Evolutionary conservation across 2,113 vertebrate genomes (phyloP).

Genomic region (Tenebrosternarchus preto): DNA sequence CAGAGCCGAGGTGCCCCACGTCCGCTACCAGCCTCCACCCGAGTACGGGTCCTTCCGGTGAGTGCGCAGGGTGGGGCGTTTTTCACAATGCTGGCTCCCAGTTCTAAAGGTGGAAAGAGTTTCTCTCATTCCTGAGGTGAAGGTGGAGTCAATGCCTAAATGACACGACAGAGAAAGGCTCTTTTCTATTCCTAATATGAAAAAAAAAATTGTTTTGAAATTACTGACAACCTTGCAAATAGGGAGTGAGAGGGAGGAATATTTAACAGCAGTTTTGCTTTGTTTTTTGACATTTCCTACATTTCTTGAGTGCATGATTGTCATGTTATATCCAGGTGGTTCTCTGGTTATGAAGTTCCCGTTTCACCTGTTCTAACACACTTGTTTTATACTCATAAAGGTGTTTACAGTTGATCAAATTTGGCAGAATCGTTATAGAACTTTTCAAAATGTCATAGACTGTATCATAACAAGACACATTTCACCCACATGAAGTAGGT

Average conservation of each 20-base stretch:
- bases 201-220: not conserved
- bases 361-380: too few species aligned
- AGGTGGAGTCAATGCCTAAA: too few species aligned
- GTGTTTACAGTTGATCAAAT: too few species aligned
- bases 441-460: not conserved
- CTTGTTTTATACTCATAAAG: too few species aligned
- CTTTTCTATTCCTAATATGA: not conserved
- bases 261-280: not conserved
- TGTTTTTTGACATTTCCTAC: too few species aligned
- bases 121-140: not conserved
- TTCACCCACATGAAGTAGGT: not conserved
- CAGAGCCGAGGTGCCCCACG: conserved; percentile 83
- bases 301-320: too few species aligned
- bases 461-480: not conserved
- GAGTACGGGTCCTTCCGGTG: conserved; percentile 97
- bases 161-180: not conserved
- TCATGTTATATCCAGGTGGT: too few species aligned
- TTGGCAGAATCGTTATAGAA: not conserved
- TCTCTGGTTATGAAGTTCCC: too few species aligned
- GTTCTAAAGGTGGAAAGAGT: not conserved
- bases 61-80: conserved; percentile 45
- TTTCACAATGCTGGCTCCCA: too few species aligned
- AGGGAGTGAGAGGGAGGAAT: not conserved
- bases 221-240: not conserved
- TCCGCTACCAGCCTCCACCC: conserved; percentile 96